Base-by-base conservation (phyloP, 1,140 invertebrate species). In the Periplaneta americana region DNA sequence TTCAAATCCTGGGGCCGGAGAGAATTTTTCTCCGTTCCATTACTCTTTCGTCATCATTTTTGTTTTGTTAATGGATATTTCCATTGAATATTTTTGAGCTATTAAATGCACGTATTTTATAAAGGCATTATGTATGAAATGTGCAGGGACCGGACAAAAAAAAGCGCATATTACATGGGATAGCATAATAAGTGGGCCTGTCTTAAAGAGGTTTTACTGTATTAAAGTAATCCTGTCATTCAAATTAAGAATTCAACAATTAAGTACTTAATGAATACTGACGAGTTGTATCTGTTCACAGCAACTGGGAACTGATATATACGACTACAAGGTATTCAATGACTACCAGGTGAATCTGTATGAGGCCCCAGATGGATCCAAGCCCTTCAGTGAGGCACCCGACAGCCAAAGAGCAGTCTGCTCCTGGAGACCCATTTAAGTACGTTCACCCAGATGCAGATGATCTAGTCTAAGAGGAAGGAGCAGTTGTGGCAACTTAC, bases 341-440 rank as follows among this genome's bases (percentile, higher is more conserved):
- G 93, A 95, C 85, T 96, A 93, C 86, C 95, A 96, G 90, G 93
- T 96, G 10, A 96, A 96, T 85, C 89, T 93, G 85, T 96, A 93
- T 85, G 88, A 93, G 1, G 91, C 93, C 74, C 86, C 90, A 1
- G 93, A 95, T 86, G 93, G 93, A n/a, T 91, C 89, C 1, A 91
- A 91, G 85, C 93, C 94, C 15, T 97, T 96, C 85, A 90, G 89
- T 0, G 87, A 92, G 83, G 95, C 95, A 6, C 92, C 93, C 0
- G 94, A 96, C 84, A 89, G 91, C 80, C 94, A 95, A 88, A 88
- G 91, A 85, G 93, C 93, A 17, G 88, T 95, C 80, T 94, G 94
- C 18, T 93, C 93, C 78, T 96, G 94, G 92, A 96, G 96, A 89
- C 86, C 84, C 32, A 80, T 85, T 35, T 85, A 36, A 81, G 32